Base-by-base conservation (phyloP, 2,113 vertebrate genomes). In the Petrocephalus zakoni region DNA sequence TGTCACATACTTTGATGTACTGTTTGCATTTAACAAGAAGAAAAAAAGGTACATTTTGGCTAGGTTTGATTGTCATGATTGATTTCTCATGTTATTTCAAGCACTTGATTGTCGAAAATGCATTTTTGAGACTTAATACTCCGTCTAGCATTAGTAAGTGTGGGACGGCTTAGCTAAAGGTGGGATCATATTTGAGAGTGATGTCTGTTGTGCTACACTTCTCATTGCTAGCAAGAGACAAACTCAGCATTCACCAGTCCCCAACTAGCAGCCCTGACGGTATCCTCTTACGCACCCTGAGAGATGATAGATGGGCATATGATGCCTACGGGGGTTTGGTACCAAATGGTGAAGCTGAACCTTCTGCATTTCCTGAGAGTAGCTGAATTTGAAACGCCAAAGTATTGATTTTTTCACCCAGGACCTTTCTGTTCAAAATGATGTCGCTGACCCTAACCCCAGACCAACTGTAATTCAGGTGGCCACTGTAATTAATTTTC, bases 1-100 rank as follows among this genome's bases (percentile, higher is more conserved):
- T 94, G 93, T 94, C 90, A 89, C 55, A 89, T 88, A 47, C 90
- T 91, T 88, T 90, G 91, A 93, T 91, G 22, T 2, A 29, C 7
- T 61, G 22, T n/a, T 61, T 72, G 25, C 64, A 72, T 72, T 72
- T 72, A 17, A 2, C 29, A 53, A 53, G 10, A 53, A 34, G 47
- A 85, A 53, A 55, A 85, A 25, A 85, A 42, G 55, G 46, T 53
- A 82, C 37, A 87, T 88, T 51, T 87, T 87, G 88, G 89, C 87
- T 87, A 21, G 89, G 88, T 87, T 87, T 0, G 37, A 5, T 17
- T 53, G n/a, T 72, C 15, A 34, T 34, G 64, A 42, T 3, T 72
- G 9, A 34, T 34, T 72, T 64, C 49, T 13, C 29, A n/a, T 22
- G 61, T 46, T 51, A 84, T n/a, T 84, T n/a, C 82, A n/a, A 37